Percentiles rank a stretch among this genome's conserved stretches.
Conservation (phyloP, 2,797 vertebrate species). For the Esox lucius region DNA sequence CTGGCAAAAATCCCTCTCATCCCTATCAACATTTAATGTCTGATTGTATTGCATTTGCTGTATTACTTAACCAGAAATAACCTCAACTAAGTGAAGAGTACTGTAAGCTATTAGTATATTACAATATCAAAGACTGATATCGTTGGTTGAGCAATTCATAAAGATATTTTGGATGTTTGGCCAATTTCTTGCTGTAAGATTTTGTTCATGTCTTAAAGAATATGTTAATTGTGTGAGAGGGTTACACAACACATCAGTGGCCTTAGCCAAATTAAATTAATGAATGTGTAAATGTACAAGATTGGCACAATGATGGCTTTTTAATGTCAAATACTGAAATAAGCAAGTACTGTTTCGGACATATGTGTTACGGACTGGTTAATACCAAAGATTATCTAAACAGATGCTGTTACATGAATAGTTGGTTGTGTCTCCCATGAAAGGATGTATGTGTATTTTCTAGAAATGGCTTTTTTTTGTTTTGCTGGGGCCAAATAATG, state of each 20-base stretch:
- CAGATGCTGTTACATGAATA: background rate
- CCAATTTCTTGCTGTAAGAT: background rate
- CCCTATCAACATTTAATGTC: background rate
- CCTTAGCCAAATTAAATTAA: background rate
- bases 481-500: slow-evolving; percentile 45
- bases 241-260: background rate
- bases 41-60: background rate
- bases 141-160: background rate
- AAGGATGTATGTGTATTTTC: slow-evolving; percentile 24
- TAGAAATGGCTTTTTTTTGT: slow-evolving; percentile 40
- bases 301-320: background rate
- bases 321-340: background rate
- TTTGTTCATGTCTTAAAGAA: background rate
- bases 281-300: background rate
- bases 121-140: background rate
- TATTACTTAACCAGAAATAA: background rate
- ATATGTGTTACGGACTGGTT: background rate
- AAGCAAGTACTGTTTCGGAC: background rate
- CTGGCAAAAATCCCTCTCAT: background rate
- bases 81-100: background rate
- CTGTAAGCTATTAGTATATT: background rate
- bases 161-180: background rate
- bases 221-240: background rate
- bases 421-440: slow-evolving; percentile 9
- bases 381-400: background rate